Evolutionary conservation across 1,140 invertebrate species (phyloP).

Genomic region (Drosophila teissieri): DNA sequence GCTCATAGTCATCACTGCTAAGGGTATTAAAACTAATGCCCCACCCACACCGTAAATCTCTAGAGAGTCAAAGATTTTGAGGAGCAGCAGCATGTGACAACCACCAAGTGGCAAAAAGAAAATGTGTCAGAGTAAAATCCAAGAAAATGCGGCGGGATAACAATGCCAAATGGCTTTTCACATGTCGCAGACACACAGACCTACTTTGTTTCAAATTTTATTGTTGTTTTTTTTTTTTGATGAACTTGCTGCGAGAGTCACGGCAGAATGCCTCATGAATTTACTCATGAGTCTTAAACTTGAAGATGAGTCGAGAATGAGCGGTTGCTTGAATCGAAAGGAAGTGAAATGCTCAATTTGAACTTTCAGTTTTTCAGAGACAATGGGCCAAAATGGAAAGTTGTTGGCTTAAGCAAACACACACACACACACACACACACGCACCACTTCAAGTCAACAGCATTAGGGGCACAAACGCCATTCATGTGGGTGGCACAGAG

Average conservation of each 20-base stretch:
- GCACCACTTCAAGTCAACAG: slow-evolving; percentile 29
- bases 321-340: slow-evolving; percentile 61
- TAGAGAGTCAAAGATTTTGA: slow-evolving; percentile 11
- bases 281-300: slow-evolving; percentile 50
- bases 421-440: slow-evolving; percentile 11
- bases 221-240: neutral
- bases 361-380: slow-evolving; percentile 70
- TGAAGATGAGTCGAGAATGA: slow-evolving; percentile 33
- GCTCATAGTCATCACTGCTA: slow-evolving; percentile 21
- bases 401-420: slow-evolving; percentile 46
- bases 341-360: slow-evolving; percentile 75
- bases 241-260: slow-evolving; percentile 46
- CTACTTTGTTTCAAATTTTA: slow-evolving; percentile 42
- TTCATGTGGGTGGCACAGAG: slow-evolving; percentile 38
- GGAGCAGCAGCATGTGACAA: slow-evolving; percentile 19
- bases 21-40: slow-evolving; percentile 69
- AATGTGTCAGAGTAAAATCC: slow-evolving; percentile 57
- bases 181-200: slow-evolving; percentile 36
- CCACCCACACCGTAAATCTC: slow-evolving; percentile 32
- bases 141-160: slow-evolving; percentile 46
- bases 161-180: slow-evolving; percentile 57
- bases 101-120: slow-evolving; percentile 25
- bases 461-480: slow-evolving; percentile 40
- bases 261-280: slow-evolving; percentile 62
- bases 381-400: slow-evolving; percentile 75